These are phyloP conservation scores for Erpetoichthys calabaricus DNA, from an alignment of 2,797 vertebrate species.

Conservation along the genomic window DNA sequence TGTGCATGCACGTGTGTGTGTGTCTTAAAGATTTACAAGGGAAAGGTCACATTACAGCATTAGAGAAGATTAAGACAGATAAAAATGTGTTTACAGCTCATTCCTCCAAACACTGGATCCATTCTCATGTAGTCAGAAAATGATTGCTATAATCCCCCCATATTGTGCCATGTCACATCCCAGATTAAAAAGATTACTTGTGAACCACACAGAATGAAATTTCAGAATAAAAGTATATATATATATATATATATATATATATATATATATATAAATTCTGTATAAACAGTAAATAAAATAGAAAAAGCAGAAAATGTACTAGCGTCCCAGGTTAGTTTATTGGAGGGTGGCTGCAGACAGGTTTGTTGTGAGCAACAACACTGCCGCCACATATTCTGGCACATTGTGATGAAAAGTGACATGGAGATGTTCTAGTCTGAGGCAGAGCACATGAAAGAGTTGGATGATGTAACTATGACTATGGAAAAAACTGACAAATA, in stretches of 20 bases:
- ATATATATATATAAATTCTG: too few relatives aligned
- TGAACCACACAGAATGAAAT: constrained; percentile 12
- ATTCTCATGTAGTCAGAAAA: constrained; percentile 36
- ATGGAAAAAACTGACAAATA: too few relatives aligned
- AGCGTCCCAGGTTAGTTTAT: too few relatives aligned
- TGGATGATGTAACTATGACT: too few relatives aligned
- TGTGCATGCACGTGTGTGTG: too few relatives aligned
- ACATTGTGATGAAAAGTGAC: too few relatives aligned
- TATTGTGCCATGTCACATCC: constrained; percentile 57
- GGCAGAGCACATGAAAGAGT: too few relatives aligned
- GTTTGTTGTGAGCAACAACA: too few relatives aligned
- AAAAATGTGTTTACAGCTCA: constrained; percentile 32
- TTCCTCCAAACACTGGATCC: constrained; percentile 39
- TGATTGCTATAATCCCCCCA: constrained; percentile 44
- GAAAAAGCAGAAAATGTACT: too few relatives aligned
- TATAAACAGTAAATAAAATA: constrained; percentile 10
- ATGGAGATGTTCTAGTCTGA: too few relatives aligned
- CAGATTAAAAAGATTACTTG: constrained; percentile 40
- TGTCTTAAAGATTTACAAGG: constrained; percentile 27
- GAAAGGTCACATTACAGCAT: constrained; percentile 37
- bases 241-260: not conserved
- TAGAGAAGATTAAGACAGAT: constrained; percentile 13
- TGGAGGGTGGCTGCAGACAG: too few relatives aligned
- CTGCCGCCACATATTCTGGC: too few relatives aligned
- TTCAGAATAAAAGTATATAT: constrained; percentile 12